Conservation (phyloP, 2,797 vertebrate species). For the Percopsis omiscomaycus region DNA sequence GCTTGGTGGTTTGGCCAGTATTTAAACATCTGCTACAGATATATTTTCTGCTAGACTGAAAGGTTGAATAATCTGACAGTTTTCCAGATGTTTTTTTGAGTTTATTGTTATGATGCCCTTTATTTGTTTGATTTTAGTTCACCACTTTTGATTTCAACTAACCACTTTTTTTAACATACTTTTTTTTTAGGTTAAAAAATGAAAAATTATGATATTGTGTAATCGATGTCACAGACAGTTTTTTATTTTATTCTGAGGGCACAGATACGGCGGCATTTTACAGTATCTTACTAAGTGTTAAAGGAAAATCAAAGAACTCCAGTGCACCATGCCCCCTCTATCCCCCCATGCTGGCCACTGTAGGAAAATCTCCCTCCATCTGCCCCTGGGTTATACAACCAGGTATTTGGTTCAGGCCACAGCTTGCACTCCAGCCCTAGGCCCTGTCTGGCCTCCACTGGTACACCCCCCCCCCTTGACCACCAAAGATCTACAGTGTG, state of each 20-base stretch:
- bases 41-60: neutral
- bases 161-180: no score
- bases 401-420: conserved; percentile 79
- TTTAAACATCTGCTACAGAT: neutral
- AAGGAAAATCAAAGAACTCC: conserved; percentile 60
- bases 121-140: no score
- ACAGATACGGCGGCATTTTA: no score
- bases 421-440: conserved; percentile 69
- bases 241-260: no score
- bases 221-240: no score
- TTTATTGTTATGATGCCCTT: no score
- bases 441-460: conserved; percentile 75
- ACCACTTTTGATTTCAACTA: no score
- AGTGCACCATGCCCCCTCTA: conserved; percentile 60
- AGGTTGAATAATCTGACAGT: neutral
- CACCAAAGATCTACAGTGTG: neutral
- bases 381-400: conserved; percentile 60
- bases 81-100: no score
- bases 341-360: conserved; percentile 40
- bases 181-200: no score
- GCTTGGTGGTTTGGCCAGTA: neutral
- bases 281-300: conserved; percentile 49
- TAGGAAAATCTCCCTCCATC: conserved; percentile 38
- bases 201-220: no score
- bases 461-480: conserved; percentile 50